A percentile compares a stretch with the other conserved stretches of the same genome.
Conservation (phyloP, 1,140 invertebrate species). For the Andrena cerasifolii region DNA sequence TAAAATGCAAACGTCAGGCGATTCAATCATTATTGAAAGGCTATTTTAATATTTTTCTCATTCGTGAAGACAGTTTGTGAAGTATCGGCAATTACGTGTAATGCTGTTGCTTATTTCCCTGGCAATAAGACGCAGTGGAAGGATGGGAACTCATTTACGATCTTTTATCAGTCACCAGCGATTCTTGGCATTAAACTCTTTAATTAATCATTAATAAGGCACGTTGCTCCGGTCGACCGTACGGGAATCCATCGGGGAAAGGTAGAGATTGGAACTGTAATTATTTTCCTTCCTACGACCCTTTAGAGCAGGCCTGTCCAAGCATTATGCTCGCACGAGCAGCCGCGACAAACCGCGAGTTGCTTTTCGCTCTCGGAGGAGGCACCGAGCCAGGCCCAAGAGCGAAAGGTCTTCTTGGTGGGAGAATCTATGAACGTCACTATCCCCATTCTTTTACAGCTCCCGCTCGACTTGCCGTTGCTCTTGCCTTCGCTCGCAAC, state of each 20-base stretch:
- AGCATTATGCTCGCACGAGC: too few relatives aligned
- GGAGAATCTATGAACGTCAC: too few relatives aligned
- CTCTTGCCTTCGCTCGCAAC: too few relatives aligned
- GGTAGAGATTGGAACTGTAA: constrained; percentile 74
- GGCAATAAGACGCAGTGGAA: constrained; percentile 14
- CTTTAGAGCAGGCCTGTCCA: too few relatives aligned
- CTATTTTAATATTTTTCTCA: constrained; percentile 44
- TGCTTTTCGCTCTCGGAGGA: too few relatives aligned
- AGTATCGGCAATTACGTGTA: constrained; percentile 32
- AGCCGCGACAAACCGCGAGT: too few relatives aligned
- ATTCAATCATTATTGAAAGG: constrained; percentile 16
- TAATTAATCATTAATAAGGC: constrained; percentile 72
- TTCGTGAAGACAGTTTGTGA: constrained; percentile 2
- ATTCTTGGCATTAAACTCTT: constrained; percentile 43
- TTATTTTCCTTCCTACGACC: constrained; percentile 71
- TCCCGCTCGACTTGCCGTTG: too few relatives aligned
- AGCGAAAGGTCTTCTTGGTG: too few relatives aligned
- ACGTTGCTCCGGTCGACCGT: constrained; percentile 26
- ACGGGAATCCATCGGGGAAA: constrained; percentile 57
- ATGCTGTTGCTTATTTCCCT: constrained; percentile 8
- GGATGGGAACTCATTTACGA: constrained; percentile 31
- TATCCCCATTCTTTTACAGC: too few relatives aligned
- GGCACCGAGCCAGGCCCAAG: too few relatives aligned
- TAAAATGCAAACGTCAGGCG: background rate
- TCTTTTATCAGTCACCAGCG: constrained; percentile 18